Base-by-base conservation (phyloP, 2,888 invertebrate genomes). In the Patella pellucida region DNA sequence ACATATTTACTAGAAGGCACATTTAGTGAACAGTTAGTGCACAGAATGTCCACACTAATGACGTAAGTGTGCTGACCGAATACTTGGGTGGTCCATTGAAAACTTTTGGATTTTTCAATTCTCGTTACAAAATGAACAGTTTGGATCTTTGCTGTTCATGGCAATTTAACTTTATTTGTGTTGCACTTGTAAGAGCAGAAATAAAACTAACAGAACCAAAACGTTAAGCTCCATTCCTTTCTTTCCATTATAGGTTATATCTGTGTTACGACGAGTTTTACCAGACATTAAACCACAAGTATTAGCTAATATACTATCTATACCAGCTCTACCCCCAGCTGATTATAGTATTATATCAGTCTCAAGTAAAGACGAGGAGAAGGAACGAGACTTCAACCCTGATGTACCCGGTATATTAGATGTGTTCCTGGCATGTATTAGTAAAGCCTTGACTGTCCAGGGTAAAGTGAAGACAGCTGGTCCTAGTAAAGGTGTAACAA, bases 381-480 rank as follows among this genome's bases (percentile, higher is more conserved):
- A 81, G 4, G 83, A 82, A 7, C 75, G 73, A 1, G 84, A 91
- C 89, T 79, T 88, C 79, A 85, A 89, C 79, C 89, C 92, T 1
- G 86, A 91, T 41, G 90, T 91, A 27, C 89, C 95, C 56, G 96
- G 96, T 2, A 94, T 98, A 76, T 91, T 98, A 76, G 98, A 98
- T 87, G 96, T 97, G 76, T 94, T 98, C 86, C 92, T 98, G 76
- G 95, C 96, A 80, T 96, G 97, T 82, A 95, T 98, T 79, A 96
- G 96, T 54, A 98, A 98, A 91, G 94, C 97, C 0, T 92, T 98
- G 78, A 95, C 95, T 3, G 94, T 98, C 2, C 97, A 98, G 91
- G 95, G 97, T 27, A 97, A 97, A 92, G 93, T 94, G 9, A 94
- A 95, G 89, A 94, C 94, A 69, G 94, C 94, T 89, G 86, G 84